A percentile compares a stretch with the other conserved stretches of the same genome.
Evolutionary conservation across 2,113 vertebrate species (phyloP).

Genomic region (Benitochromis conjunctus): DNA sequence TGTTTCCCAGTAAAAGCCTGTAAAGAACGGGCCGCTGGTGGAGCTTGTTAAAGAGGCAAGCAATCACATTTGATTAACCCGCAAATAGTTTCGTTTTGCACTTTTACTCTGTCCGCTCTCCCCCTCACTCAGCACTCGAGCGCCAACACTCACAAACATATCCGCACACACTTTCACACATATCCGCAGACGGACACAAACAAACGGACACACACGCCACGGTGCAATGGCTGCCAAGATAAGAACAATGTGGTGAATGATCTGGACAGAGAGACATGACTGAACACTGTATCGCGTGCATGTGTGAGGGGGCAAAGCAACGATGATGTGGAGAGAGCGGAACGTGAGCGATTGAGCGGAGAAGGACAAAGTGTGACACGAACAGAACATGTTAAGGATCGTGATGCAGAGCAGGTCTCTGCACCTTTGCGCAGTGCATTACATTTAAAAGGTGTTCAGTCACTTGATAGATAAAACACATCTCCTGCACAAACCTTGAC

Average conservation of each 20-base stretch:
- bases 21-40: slow-evolving; percentile 2
- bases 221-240: slow-evolving; percentile 50
- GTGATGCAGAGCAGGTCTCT: neutral
- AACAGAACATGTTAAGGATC: neutral
- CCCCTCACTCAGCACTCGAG: slow-evolving; percentile 45
- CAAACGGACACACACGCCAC: slow-evolving; percentile 48
- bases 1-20: slow-evolving; percentile 41
- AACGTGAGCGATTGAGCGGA: neutral
- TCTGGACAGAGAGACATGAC: slow-evolving; percentile 16
- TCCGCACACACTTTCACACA: slow-evolving; percentile 65
- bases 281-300: neutral
- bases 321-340: neutral
- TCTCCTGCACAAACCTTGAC: slow-evolving; percentile 68
- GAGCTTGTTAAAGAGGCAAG: neutral
- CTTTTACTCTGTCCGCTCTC: neutral
- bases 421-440: neutral
- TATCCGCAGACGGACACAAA: slow-evolving; percentile 45
- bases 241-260: slow-evolving; percentile 60
- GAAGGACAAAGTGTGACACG: neutral
- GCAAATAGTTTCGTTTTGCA: neutral
- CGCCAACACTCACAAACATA: slow-evolving; percentile 56
- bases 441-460: neutral
- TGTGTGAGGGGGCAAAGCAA: neutral
- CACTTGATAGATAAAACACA: neutral
- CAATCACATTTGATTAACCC: neutral